Conservation (phyloP, 2,797 vertebrate genomes). For the Petrocephalus sullivani region DNA sequence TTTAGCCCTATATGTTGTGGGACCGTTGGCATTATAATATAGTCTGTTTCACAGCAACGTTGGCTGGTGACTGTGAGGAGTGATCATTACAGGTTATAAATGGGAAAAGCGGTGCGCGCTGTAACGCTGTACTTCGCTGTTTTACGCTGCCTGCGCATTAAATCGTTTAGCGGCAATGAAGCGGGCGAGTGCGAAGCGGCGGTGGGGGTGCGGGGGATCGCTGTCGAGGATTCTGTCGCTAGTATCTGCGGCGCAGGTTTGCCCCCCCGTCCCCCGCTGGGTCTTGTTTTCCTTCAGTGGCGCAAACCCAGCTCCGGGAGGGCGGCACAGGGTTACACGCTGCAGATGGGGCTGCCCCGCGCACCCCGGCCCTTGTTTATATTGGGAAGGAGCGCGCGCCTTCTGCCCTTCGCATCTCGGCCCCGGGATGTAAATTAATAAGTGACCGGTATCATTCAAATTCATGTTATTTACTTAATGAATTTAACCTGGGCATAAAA, state of each 20-base stretch:
- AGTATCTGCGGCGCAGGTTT: slow-evolving; percentile 34
- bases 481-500: neutral
- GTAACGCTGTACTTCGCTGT: neutral
- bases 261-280: slow-evolving; percentile 31
- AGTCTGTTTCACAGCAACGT: neutral
- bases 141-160: neutral
- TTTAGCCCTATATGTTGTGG: neutral
- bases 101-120: neutral
- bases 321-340: neutral
- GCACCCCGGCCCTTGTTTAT: neutral
- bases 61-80: neutral
- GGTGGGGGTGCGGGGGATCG: neutral
- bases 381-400: neutral
- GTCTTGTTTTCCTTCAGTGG: slow-evolving; percentile 36
- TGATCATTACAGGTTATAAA: neutral
- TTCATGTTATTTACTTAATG: neutral
- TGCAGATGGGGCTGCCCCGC: slow-evolving; percentile 17
- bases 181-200: neutral
- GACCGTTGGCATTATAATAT: neutral
- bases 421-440: neutral
- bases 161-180: neutral
- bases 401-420: neutral
- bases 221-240: neutral
- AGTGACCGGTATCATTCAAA: neutral
- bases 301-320: slow-evolving; percentile 5